Base-by-base conservation (phyloP, 2,797 vertebrate genomes). In the Sebastes kiyomatsui region DNA sequence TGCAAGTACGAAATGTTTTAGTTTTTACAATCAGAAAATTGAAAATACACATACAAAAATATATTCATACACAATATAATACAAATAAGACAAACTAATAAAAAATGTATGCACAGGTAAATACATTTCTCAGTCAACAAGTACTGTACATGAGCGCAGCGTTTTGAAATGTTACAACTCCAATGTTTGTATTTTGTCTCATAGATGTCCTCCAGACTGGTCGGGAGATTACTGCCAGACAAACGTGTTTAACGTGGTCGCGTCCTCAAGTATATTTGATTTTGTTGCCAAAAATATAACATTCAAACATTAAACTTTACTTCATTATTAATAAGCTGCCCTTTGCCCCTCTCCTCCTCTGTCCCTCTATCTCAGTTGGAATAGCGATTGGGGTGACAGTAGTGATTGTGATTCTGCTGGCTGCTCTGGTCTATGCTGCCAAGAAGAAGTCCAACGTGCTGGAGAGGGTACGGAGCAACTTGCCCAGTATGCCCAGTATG, bases 371-470 rank as follows among this genome's bases (percentile, higher is more conserved):
- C 55, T 35, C 85, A 96, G 95, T 93, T 60, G 94, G 90, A 28
- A 93, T 96, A 54, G 95, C 94, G n/a, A 75, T 96, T 7, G 95
- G 94, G 3, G 95, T 95, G 72, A 93, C 94, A 0, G 7, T 91
- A 3, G 1, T 86, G 59, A 71, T 96, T 4, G 67, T 93, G 67
- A 62, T 49, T 30, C 80, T 96, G 66, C 79, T 96, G 33, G 73
- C 27, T 2, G 84, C 64, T 69, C 81, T 96, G 77, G 89, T 96
- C 73, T 94, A 42, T 30, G 75, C 30, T 66, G 79, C 73, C 33
- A 91, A 70, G 62, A 94, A 59, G 80, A 95, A 94, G 71, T 22
- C 94, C 3, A 89, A 81, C 60, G 27, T 95, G 58, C 18, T 94
- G 58, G 76, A 80, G 61, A 85, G 28, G 1, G 4, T 95, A n/a